A percentile compares a stretch with the other conserved stretches of the same genome.
Conservation (phyloP, 2,888 invertebrate species). For the Amaurobius ferox region DNA sequence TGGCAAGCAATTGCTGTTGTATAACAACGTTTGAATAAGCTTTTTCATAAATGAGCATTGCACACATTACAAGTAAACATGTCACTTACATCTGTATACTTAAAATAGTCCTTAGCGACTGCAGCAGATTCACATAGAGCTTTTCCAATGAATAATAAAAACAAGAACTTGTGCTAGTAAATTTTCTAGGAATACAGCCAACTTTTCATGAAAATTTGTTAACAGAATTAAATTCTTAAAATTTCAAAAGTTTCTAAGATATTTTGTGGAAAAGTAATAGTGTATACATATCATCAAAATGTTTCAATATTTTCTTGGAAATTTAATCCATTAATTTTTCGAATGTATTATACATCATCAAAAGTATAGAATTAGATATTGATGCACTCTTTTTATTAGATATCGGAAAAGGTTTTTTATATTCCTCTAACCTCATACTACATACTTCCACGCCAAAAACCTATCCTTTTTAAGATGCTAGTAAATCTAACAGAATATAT, state of each 20-base stretch:
- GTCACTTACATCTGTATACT: conserved; percentile 44
- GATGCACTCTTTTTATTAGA: background rate
- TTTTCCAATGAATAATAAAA: conserved; percentile 35
- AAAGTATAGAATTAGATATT: background rate
- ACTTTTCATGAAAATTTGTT: conserved; percentile 30
- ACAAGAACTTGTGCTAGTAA: conserved; percentile 24
- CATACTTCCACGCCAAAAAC: background rate
- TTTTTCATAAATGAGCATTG: conserved; percentile 54
- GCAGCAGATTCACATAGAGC: conserved; percentile 62
- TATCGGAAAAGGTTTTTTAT: background rate
- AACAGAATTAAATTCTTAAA: background rate
- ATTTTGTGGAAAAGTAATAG: background rate
- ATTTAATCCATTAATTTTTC: conserved; percentile 3
- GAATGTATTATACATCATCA: background rate
- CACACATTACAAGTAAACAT: conserved; percentile 35
- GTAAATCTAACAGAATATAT: background rate
- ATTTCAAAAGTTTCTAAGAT: background rate
- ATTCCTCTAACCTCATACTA: background rate
- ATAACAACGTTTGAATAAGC: conserved; percentile 52
- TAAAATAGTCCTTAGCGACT: conserved; percentile 65
- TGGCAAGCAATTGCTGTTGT: conserved; percentile 52
- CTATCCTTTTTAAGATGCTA: background rate
- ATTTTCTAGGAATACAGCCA: conserved; percentile 46
- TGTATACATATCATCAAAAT: conserved; percentile 5
- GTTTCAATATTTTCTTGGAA: conserved; percentile 1